These are phyloP conservation scores for Cuculus canorus DNA, from an alignment of 2,797 vertebrate species.

Conservation along the genomic window DNA sequence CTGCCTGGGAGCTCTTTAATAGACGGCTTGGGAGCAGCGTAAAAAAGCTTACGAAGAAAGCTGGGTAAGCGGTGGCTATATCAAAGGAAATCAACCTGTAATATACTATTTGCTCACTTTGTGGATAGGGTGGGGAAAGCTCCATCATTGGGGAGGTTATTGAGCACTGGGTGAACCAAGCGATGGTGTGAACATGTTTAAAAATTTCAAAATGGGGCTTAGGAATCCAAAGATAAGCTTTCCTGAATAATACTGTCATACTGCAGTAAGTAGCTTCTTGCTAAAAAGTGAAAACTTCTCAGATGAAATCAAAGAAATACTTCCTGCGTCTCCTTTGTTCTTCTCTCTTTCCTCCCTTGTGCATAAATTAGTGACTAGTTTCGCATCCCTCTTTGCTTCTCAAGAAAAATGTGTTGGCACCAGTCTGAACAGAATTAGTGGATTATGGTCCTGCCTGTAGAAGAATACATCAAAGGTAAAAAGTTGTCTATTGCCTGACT, in stretches of 20 bases:
- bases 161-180: not conserved
- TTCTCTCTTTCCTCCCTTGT: not conserved
- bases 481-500: not conserved
- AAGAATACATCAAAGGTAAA: not conserved
- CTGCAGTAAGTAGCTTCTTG: not conserved
- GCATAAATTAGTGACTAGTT: not conserved
- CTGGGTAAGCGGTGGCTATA: slow-evolving; percentile 28
- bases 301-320: not conserved
- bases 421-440: not conserved
- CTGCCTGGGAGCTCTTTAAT: slow-evolving; percentile 71
- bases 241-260: not conserved
- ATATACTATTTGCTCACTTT: slow-evolving; percentile 45
- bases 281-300: not conserved
- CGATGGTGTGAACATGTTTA: not conserved
- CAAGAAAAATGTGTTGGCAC: not conserved
- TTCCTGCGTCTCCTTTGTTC: not conserved
- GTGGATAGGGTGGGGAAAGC: not conserved
- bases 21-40: slow-evolving; percentile 54
- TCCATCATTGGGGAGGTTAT: not conserved
- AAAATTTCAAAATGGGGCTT: not conserved
- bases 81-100: slow-evolving; percentile 50
- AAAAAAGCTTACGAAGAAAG: slow-evolving; percentile 38
- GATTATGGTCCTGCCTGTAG: not conserved
- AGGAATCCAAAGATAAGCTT: not conserved
- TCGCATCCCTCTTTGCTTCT: not conserved